A percentile compares a stretch with the other conserved stretches of the same genome.
These are phyloP conservation scores for Oryzias woworae DNA, from an alignment of 2,113 vertebrate species.

Conservation along the genomic window DNA sequence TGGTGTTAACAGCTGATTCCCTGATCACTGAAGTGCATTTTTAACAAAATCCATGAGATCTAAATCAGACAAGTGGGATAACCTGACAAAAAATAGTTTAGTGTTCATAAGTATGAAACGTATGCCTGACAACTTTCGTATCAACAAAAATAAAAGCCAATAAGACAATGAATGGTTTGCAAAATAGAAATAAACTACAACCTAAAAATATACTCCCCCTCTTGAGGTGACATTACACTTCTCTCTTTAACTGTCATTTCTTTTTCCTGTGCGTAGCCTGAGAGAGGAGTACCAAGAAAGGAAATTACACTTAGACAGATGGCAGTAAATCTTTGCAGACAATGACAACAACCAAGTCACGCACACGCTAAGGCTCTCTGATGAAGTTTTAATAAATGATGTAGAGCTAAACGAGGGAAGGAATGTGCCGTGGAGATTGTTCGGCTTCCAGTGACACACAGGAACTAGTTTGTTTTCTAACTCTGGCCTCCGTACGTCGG, in stretches of 20 bases:
- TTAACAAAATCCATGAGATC: no score
- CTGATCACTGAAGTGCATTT: no score
- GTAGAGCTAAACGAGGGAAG: conserved; percentile 19
- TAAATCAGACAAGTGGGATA: no score
- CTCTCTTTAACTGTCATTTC: conserved; percentile 36
- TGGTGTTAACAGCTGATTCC: no score
- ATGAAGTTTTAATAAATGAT: conserved; percentile 30
- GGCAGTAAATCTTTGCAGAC: conserved; percentile 42
- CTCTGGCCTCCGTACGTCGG: conserved; percentile 34
- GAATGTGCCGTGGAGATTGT: conserved; percentile 41
- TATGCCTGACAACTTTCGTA: no score
- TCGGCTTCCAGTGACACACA: conserved; percentile 36
- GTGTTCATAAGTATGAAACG: no score
- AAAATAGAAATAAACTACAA: no score
- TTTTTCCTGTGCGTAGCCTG: conserved; percentile 61
- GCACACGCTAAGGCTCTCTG: not conserved
- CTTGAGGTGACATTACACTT: no score
- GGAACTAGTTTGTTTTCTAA: conserved; percentile 59
- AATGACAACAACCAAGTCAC: conserved; percentile 17
- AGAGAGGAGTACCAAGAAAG: conserved; percentile 52
- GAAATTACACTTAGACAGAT: conserved; percentile 41
- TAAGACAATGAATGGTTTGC: no score
- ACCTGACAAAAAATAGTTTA: no score
- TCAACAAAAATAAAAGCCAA: no score
- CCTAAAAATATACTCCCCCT: no score